Evolutionary conservation across 1,140 invertebrate species (phyloP).

Genomic region (Lerema accius): DNA sequence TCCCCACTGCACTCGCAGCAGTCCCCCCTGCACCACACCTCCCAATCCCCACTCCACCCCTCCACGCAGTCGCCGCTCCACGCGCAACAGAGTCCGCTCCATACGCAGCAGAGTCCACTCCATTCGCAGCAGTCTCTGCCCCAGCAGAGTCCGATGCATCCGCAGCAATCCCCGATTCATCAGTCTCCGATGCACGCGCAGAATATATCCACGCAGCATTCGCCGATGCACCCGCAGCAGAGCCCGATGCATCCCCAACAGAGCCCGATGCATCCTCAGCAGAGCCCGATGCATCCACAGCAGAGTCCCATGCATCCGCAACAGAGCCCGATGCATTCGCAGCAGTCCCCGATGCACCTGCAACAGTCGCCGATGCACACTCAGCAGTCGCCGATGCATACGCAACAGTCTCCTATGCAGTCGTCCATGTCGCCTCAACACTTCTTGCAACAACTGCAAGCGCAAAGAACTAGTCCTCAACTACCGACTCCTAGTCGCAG

Average conservation of each 20-base stretch:
- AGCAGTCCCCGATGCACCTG: conserved; percentile 70
- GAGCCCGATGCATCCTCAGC: conserved; percentile 75
- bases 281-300: conserved; percentile 76
- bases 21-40: conserved; percentile 79
- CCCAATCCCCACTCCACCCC: conserved; percentile 81
- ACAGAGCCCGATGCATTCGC: conserved; percentile 67
- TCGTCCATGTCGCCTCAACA: conserved; percentile 75
- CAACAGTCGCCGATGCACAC: conserved; percentile 82
- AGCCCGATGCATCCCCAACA: conserved; percentile 71
- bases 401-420: conserved; percentile 52
- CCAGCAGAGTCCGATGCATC: conserved; percentile 74
- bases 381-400: conserved; percentile 79
- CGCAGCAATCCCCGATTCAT: conserved; percentile 80
- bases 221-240: conserved; percentile 71
- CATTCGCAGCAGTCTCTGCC: conserved; percentile 80
- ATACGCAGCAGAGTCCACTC: conserved; percentile 74
- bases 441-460: conserved; percentile 74
- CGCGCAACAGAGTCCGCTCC: conserved; percentile 77
- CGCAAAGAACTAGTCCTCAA: conserved; percentile 75
- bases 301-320: conserved; percentile 71
- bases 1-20: conserved; percentile 83
- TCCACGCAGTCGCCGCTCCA: conserved; percentile 78
- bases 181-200: conserved; percentile 76
- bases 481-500: conserved; percentile 78
- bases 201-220: conserved; percentile 66